Evolutionary conservation across 2,888 invertebrate species (phyloP).

Genomic region (Trichopoda pennipes): DNA sequence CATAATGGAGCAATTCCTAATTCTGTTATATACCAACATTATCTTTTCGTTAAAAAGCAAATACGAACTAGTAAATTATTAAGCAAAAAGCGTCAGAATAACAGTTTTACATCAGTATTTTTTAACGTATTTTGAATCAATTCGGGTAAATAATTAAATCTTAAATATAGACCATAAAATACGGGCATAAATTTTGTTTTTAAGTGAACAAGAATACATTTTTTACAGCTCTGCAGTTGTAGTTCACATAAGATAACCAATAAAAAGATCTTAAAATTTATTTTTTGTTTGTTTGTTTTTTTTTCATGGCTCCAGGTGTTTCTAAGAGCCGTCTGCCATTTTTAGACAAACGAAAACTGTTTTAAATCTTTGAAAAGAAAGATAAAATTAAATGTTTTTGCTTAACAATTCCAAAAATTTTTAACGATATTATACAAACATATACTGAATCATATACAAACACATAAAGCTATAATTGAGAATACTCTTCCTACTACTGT

Average conservation of each 20-base stretch:
- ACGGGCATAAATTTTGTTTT: not conserved
- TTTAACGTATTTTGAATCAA: too few relatives aligned
- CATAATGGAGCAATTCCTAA: too few relatives aligned
- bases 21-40: too few relatives aligned
- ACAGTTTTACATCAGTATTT: too few relatives aligned
- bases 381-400: conserved; percentile 24
- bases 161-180: too few relatives aligned
- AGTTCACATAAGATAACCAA: not conserved
- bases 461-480: not conserved
- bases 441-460: conserved; percentile 3
- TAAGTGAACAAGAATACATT: not conserved
- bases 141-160: too few relatives aligned
- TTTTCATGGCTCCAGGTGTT: conserved; percentile 63
- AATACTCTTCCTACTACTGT: conserved; percentile 6
- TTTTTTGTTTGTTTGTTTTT: not conserved
- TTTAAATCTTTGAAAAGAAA: conserved; percentile 45
- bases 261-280: conserved; percentile 6
- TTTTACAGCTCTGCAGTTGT: conserved; percentile 4
- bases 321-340: conserved; percentile 66
- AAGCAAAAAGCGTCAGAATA: too few relatives aligned
- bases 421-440: conserved; percentile 9
- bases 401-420: conserved; percentile 34
- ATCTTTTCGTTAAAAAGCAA: too few relatives aligned
- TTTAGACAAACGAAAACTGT: conserved; percentile 63
- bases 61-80: too few relatives aligned